Conservation (phyloP, 2,113 vertebrate genomes). For the Steatornis caripensis region DNA sequence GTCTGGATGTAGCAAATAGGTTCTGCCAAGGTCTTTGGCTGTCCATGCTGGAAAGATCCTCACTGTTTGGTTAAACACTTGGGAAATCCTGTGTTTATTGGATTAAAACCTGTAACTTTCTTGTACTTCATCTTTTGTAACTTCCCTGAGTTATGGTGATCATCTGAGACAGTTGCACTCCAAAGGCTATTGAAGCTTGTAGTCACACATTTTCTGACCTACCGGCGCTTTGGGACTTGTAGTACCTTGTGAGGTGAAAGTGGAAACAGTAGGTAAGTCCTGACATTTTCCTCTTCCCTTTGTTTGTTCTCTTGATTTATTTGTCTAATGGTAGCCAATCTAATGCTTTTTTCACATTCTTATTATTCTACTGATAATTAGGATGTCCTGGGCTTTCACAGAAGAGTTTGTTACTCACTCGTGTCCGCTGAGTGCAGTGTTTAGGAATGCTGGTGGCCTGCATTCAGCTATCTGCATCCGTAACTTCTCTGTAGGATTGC, state of each 20-base stretch:
- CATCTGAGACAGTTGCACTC: neutral
- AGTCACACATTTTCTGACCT: neutral
- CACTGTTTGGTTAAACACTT: neutral
- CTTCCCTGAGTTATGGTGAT: neutral
- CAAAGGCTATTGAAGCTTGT: neutral
- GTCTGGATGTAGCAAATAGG: neutral
- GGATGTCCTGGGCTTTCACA: neutral
- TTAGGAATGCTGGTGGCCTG: neutral
- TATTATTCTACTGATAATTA: neutral
- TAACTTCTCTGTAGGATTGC: neutral
- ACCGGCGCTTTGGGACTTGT: neutral
- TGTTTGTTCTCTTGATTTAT: neutral
- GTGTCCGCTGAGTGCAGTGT: neutral
- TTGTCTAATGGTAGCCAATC: neutral
- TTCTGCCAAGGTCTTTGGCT: neutral
- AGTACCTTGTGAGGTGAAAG: neutral
- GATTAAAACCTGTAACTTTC: neutral
- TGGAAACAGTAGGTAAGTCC: neutral
- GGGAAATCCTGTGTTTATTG: neutral
- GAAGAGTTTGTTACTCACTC: neutral
- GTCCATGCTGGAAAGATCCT: neutral
- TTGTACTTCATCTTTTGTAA: neutral
- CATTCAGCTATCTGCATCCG: neutral
- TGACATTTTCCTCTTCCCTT: neutral
- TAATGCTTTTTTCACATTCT: neutral